Conservation (phyloP, 2,113 vertebrate species). For the Aptenodytes patagonicus region DNA sequence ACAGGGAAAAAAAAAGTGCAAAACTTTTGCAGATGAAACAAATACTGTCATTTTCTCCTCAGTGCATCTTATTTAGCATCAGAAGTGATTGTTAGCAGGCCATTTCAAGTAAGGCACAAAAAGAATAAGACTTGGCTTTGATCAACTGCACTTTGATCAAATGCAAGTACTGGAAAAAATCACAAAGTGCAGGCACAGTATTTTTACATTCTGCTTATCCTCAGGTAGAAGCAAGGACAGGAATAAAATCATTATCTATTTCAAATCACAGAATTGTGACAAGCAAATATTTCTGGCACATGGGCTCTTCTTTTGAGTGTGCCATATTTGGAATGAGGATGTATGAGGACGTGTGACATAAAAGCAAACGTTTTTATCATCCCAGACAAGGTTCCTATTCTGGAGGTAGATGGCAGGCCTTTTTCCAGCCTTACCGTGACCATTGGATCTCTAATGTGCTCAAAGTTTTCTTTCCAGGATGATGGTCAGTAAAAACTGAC, state of each 20-base stretch:
- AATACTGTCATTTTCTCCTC: not conserved
- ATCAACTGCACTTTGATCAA: slow-evolving; percentile 27
- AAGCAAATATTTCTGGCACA: not conserved
- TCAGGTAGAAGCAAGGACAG: not conserved
- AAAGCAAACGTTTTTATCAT: not conserved
- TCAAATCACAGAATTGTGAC: not conserved
- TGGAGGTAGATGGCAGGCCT: not conserved
- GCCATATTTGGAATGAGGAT: not conserved
- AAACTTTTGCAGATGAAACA: not conserved
- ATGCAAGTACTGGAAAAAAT: not conserved
- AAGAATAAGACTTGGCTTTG: not conserved
- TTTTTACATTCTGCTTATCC: not conserved
- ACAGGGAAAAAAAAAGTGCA: not conserved
- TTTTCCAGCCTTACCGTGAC: not conserved
- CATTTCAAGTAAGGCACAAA: not conserved
- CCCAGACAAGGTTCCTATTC: not conserved
- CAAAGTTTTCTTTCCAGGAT: not conserved
- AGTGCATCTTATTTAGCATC: not conserved
- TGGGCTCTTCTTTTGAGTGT: not conserved
- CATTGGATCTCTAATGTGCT: not conserved
- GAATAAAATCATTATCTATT: slow-evolving; percentile 4
- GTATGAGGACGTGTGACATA: not conserved
- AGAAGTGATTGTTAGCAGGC: not conserved
- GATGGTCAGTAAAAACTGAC: not conserved
- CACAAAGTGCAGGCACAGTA: not conserved